These are phyloP conservation scores for Malurus leucopterus DNA, from an alignment of 2,797 vertebrate genomes.

Conservation along the genomic window DNA sequence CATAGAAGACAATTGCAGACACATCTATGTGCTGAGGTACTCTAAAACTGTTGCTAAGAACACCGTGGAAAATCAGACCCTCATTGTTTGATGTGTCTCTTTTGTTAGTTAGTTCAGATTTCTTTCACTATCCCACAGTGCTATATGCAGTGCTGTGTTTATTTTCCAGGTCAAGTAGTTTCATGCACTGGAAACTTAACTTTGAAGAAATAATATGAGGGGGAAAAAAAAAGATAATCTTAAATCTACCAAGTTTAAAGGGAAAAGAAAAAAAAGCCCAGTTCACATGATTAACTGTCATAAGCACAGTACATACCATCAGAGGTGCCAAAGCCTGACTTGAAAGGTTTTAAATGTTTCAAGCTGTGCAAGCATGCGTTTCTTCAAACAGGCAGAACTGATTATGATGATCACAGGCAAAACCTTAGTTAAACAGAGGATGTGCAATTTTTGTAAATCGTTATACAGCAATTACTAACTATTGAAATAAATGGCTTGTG, in stretches of 20 bases:
- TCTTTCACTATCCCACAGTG: background rate
- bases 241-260: conserved; percentile 58
- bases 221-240: conserved; percentile 13
- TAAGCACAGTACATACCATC: conserved; percentile 60
- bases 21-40: background rate
- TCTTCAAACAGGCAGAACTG: conserved; percentile 61
- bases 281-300: conserved; percentile 71
- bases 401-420: conserved; percentile 57
- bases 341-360: conserved; percentile 72
- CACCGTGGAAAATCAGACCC: background rate
- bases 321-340: conserved; percentile 61
- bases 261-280: conserved; percentile 43
- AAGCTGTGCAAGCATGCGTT: conserved; percentile 68
- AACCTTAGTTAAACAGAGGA: conserved; percentile 57
- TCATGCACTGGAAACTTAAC: conserved; percentile 46
- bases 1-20: background rate
- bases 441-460: conserved; percentile 53
- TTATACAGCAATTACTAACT: conserved; percentile 45
- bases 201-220: conserved; percentile 49
- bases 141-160: background rate
- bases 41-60: background rate
- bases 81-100: background rate
- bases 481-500: conserved; percentile 36
- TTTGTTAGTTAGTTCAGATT: background rate
- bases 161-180: conserved; percentile 37